Base-by-base conservation (phyloP, 2,888 invertebrate species). In the Callosobruchus maculatus region DNA sequence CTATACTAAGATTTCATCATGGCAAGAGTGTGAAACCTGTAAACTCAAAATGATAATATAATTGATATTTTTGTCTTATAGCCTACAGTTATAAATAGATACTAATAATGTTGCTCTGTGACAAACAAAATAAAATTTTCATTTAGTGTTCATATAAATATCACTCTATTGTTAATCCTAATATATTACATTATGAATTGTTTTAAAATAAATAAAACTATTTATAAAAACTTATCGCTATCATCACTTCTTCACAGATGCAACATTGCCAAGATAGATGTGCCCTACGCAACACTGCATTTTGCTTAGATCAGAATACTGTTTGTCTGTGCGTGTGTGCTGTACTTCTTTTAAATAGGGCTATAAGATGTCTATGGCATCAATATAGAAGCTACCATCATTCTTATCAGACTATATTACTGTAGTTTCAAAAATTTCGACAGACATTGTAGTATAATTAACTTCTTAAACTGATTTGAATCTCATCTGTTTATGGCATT, bases 1-100 rank as follows among this genome's bases (percentile, higher is more conserved):
- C 86, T 86, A 86, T 85, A 83, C 85, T 86, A 86, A 84, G 84
- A 85, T 85, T 85, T 85, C 84, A 84, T 85, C 84, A 85, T 86
- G 86, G 86, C 86, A 85, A 86, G 84, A 85, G 82, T 81, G 85
- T 85, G 84, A 85, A 85, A 86, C 84, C 84, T 84, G 79, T 80
- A 72, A 76, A 80, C 78, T 78, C 78, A 78, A 81, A 79, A 81
- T 77, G 75, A 78, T 83, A 82, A 84, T 83, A 83, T 84, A 84
- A 84, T 83, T 84, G 83, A 84, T 84, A 83, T 83, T 80, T 67
- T 79, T 73, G 66, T 26, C 74, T 76, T 82, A 82, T 80, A 80
- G 80, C 68, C 73, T 76, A 76, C 73, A 73, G 71, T 66, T 72
- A 73, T 71, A 73, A 77, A 76, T 77, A 75, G 70, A 68, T 73